Base-by-base conservation (phyloP, 2,797 vertebrate genomes). In the Oophaga sylvatica region DNA sequence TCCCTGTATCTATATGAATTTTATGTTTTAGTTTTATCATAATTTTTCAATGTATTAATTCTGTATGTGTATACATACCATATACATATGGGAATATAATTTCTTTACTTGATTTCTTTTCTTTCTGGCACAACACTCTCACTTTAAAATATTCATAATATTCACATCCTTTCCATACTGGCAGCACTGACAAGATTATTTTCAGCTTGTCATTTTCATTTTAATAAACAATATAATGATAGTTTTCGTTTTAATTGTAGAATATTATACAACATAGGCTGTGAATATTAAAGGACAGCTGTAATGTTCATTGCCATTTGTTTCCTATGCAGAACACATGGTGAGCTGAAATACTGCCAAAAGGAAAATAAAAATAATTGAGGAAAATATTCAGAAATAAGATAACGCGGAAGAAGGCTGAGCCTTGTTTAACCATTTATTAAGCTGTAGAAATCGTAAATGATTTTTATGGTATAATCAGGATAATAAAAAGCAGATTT, bases 201-300 rank as follows among this genome's bases (percentile, higher is more conserved):
- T 89, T 86, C 73, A 86, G 79, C 79, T 70, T 86, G 80, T 89
- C 79, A 86, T 86, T 86, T 86, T 81, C 68, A 67, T 88, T 85
- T 81, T 86, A 89, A 89, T 89, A 85, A 89, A 89, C 87, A 86
- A 81, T 82, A 78, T 86, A 89, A 89, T 89, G 80, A 89, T 86
- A 89, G 88, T 89, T 89, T 89, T 85, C 87, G 86, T 89, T 89
- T 89, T 71, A 81, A 89, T 86, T 86, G 84, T 86, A 62, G 84
- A 82, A 89, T 89, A 86, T 89, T 89, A 86, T 86, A 86, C 80
- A 89, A 89, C 84, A 86, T 83, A 48, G 78, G n/a, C 68, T 79
- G 71, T 79, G 88, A 89, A 86, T 83, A 89, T 86, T 86, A 89
- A 82, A 86, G 84, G 79, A 77, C 87, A 89, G 79, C 79, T 89